Percentiles rank a stretch among this genome's conserved stretches.
These are phyloP conservation scores for Megaustenia siamemsis DNA, from an alignment of 2,888 invertebrate genomes.

Conservation along the genomic window DNA sequence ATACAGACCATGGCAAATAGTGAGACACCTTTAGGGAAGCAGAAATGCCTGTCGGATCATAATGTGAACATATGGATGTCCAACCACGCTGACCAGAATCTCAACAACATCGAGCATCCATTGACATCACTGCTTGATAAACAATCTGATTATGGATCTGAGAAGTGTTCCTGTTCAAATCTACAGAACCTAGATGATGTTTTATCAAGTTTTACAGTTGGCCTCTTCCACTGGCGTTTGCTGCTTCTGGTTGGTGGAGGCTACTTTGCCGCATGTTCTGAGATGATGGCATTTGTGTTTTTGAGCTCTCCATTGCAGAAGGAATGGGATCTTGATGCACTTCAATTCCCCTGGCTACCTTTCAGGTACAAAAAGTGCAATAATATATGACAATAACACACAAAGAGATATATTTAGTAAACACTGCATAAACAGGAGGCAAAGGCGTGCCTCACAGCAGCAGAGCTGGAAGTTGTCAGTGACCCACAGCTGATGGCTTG, in stretches of 20 bases:
- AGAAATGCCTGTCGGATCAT: neutral
- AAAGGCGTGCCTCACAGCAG: too few relatives aligned
- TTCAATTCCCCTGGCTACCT: slow-evolving; percentile 69
- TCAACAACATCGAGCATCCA: neutral
- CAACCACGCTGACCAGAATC: neutral
- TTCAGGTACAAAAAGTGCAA: slow-evolving; percentile 53
- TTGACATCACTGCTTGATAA: neutral
- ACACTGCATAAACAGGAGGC: too few relatives aligned
- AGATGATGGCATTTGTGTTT: slow-evolving; percentile 72
- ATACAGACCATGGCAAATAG: neutral
- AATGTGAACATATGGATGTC: neutral
- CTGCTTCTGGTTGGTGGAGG: slow-evolving; percentile 68
- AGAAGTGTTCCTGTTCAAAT: neutral
- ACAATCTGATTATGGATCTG: neutral
- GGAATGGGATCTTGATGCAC: slow-evolving; percentile 68
- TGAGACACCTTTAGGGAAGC: neutral
- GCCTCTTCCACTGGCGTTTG: slow-evolving; percentile 70
- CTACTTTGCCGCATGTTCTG: slow-evolving; percentile 73
- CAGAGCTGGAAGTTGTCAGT: too few relatives aligned
- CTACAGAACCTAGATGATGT: slow-evolving; percentile 66
- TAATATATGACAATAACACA: too few relatives aligned
- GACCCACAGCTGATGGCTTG: too few relatives aligned
- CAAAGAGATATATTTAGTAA: too few relatives aligned
- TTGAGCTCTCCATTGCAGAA: slow-evolving; percentile 67
- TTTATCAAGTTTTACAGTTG: slow-evolving; percentile 67